phyloP scores from a whole-genome alignment of 2,888 invertebrate species.

The Acleris sparsana region DNA sequence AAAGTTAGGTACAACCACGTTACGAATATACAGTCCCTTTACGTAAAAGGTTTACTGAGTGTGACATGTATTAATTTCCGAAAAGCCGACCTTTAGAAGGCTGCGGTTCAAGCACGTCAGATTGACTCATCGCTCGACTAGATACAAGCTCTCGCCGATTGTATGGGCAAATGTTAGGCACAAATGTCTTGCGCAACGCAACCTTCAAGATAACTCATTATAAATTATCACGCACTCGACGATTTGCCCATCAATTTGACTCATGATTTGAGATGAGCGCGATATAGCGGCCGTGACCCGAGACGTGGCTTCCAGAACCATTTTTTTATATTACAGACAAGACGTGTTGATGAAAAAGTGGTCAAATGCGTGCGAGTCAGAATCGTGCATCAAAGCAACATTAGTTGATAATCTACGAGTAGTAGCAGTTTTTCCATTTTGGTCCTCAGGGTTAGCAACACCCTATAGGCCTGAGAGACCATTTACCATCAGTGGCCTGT shows the following conservation, averaged over 20 bases:
- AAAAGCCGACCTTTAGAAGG: constrained; percentile 10
- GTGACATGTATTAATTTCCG: neutral
- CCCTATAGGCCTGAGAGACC: no score
- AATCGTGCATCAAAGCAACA: no score
- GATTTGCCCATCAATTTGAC: constrained; percentile 54
- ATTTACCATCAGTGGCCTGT: no score
- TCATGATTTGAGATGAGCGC: constrained; percentile 41
- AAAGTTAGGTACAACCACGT: no score
- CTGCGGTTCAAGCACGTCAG: constrained; percentile 6
- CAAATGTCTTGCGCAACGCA: constrained; percentile 22
- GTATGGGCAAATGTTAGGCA: constrained; percentile 13
- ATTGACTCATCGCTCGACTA: constrained; percentile 9
- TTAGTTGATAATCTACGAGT: no score
- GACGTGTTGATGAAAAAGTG: constrained; percentile 6
- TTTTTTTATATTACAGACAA: constrained; percentile 11
- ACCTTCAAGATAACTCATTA: constrained; percentile 35
- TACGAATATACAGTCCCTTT: neutral
- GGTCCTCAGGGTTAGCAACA: no score
- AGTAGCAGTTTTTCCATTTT: no score
- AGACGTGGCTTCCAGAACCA: constrained; percentile 17
- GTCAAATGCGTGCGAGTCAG: neutral
- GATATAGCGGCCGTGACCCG: constrained; percentile 52
- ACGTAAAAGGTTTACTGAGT: neutral
- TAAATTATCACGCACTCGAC: constrained; percentile 43
- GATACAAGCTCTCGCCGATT: constrained; percentile 1